These are phyloP conservation scores for Fissipunctia ypsillon DNA, from an alignment of 2,888 invertebrate genomes.

Conservation along the genomic window DNA sequence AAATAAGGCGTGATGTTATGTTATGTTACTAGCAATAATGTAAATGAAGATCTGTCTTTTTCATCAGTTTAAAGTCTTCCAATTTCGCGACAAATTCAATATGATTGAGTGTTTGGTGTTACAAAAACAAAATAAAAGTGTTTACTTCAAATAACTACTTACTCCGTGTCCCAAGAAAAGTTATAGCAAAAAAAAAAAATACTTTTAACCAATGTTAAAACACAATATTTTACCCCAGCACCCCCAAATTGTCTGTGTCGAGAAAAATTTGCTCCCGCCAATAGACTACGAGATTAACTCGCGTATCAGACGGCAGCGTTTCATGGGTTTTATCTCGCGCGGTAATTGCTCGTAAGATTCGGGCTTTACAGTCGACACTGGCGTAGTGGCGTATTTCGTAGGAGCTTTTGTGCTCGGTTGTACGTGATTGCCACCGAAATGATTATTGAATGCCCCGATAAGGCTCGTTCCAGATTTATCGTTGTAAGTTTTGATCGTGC, in stretches of 20 bases:
- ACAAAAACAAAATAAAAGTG: conserved; percentile 13
- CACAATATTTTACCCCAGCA: conserved; percentile 51
- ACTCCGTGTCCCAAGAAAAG: conserved; percentile 25
- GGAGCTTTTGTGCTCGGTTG: conserved; percentile 76
- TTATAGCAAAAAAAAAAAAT: conserved; percentile 22
- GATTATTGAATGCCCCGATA: conserved; percentile 77
- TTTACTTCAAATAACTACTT: conserved; percentile 4
- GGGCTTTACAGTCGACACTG: conserved; percentile 77
- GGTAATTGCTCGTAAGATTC: conserved; percentile 85
- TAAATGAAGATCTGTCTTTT: not conserved
- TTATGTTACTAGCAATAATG: not conserved
- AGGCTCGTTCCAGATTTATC: conserved; percentile 67
- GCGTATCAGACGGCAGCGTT: conserved; percentile 75
- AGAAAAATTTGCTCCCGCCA: conserved; percentile 71
- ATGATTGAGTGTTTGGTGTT: not conserved
- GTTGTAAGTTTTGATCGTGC: conserved; percentile 65
- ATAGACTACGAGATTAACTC: conserved; percentile 73
- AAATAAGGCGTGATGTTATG: no score
- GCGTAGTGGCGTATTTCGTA: conserved; percentile 75
- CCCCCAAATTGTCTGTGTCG: conserved; percentile 62
- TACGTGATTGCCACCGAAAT: conserved; percentile 76
- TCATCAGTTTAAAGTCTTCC: not conserved
- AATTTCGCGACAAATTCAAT: not conserved
- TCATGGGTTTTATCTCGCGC: conserved; percentile 82
- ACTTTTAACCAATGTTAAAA: conserved; percentile 48